These are phyloP conservation scores for Ceratosolen fusciceps DNA, from an alignment of 1,140 invertebrate genomes.

Conservation along the genomic window DNA sequence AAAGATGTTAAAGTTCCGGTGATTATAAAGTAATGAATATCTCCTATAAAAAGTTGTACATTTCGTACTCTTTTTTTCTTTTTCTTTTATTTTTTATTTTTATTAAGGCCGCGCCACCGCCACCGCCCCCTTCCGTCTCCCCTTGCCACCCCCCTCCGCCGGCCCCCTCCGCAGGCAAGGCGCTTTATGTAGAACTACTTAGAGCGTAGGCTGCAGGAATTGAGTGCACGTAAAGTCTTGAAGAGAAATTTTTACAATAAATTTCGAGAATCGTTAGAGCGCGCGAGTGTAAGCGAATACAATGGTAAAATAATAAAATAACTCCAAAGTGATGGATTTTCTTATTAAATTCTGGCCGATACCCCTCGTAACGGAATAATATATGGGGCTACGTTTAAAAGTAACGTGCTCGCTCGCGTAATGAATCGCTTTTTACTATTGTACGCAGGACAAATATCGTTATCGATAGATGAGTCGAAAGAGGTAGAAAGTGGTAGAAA, in stretches of 20 bases:
- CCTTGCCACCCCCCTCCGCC: no score
- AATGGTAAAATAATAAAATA: slow-evolving; percentile 1
- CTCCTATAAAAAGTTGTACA: background rate
- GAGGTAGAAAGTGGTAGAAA: no score
- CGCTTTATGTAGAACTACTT: slow-evolving; percentile 13
- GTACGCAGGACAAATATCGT: no score
- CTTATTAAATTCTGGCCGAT: background rate
- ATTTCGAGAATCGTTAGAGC: background rate
- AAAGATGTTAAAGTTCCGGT: background rate
- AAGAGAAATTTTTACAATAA: slow-evolving; percentile 15
- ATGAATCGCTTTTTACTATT: background rate
- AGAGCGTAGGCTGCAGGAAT: background rate
- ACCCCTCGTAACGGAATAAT: background rate
- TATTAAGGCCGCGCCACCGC: slow-evolving; percentile 1
- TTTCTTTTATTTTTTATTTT: slow-evolving; percentile 13
- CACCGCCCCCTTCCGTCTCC: no score
- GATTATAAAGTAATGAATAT: slow-evolving; percentile 5
- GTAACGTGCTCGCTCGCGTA: background rate
- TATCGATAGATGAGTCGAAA: no score
- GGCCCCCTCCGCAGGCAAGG: no score
- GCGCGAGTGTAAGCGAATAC: background rate
- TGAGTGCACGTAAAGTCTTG: slow-evolving; percentile 16
- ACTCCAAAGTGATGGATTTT: background rate
- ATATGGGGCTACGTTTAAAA: background rate
- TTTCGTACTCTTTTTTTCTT: no score